These are phyloP conservation scores for Eupeodes corollae DNA, from an alignment of 1,140 invertebrate genomes.

Conservation along the genomic window DNA sequence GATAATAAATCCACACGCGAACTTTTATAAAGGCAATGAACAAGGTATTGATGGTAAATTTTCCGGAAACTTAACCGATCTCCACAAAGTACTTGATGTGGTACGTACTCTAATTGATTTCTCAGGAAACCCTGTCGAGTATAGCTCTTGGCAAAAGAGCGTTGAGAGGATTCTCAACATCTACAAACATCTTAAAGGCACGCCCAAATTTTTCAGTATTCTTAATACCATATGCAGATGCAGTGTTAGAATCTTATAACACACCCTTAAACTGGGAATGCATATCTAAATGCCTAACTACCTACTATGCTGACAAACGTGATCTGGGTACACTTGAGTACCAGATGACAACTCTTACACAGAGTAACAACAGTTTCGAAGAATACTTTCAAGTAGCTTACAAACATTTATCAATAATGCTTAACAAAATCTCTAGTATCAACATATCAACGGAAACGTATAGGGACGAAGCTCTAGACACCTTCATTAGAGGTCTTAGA, in stretches of 20 bases:
- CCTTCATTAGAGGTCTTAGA: not conserved
- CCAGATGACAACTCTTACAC: not conserved
- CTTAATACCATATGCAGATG: constrained; percentile 1
- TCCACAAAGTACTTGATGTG: not conserved
- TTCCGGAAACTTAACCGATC: not conserved
- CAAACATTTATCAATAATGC: not conserved
- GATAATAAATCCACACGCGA: too few relatives aligned
- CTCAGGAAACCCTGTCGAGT: not conserved
- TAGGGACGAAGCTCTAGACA: constrained; percentile 2
- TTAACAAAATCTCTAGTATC: not conserved
- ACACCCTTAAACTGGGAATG: too few relatives aligned
- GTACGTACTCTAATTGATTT: not conserved
- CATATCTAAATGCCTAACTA: not conserved
- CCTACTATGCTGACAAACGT: not conserved
- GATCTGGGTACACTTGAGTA: not conserved
- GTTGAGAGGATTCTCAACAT: constrained; percentile 1
- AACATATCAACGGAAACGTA: not conserved
- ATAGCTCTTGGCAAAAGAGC: too few relatives aligned
- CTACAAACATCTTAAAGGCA: not conserved
- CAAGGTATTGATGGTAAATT: too few relatives aligned
- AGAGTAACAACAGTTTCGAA: not conserved
- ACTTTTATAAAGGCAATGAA: too few relatives aligned
- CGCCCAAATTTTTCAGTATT: constrained; percentile 3
- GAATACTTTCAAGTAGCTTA: constrained; percentile 2
- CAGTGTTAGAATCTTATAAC: constrained; percentile 2